Base-by-base conservation (phyloP, 2,888 invertebrate species). In the Amphipyra berbera region DNA sequence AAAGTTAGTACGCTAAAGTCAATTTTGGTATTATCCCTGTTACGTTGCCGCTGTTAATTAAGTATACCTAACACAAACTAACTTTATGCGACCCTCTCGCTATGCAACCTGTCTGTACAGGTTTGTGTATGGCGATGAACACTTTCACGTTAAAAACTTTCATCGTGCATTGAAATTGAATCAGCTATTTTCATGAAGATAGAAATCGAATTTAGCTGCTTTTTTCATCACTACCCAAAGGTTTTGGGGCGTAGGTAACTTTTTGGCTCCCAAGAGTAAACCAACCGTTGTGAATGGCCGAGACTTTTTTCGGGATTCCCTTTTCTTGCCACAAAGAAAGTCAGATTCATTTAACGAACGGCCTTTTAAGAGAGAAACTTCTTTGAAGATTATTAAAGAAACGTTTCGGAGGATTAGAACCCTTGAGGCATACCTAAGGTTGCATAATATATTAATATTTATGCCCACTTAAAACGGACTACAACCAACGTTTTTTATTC, bases 331-430 rank as follows among this genome's bases (percentile, higher is more conserved):
- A 87, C 89, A 90, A 90, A 90, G 89, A 88, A 90, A 90, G 86
- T 86, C 85, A 87, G 88, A 90, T 89, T 90, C 87, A 87, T 90
- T 90, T 88, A 91, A 89, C 86, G 87, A 89, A 88, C 86, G 85
- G 81, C 83, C 85, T 87, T 90, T 90, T 90, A 85, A 84, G 81
- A 80, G 82, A 81, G 79, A 89, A 90, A 90, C 81, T 90, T 90
- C 88, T 90, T 88, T 88, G 88, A 86, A 87, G 89, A 89, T 90
- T 90, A 90, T 91, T 90, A 90, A 88, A 88, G 86, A 88, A 87
- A 86, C 88, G 86, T 89, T 89, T 85, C 81, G 61, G 76, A 76
- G 84, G 87, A 90, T 88, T 85, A 86, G 80, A 82, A 68, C 81
- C 85, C 82, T 82, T 60, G 68, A 83, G 84, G 82, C 77, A 77